A percentile compares a stretch with the other conserved stretches of the same genome.
These are phyloP conservation scores for Epinephelus moara DNA, from an alignment of 2,113 vertebrate species.

Conservation along the genomic window DNA sequence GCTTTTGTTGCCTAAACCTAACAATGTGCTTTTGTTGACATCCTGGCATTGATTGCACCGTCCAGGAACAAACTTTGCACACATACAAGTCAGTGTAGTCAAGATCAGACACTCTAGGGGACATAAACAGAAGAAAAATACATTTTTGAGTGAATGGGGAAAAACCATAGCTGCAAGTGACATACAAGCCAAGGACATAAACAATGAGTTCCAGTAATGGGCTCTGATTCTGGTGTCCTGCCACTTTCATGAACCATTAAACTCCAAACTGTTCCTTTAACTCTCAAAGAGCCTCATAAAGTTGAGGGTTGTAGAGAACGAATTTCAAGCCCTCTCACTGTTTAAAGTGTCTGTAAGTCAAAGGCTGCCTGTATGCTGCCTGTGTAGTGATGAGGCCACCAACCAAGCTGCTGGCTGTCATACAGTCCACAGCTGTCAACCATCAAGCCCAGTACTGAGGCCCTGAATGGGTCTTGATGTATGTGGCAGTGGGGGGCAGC, in stretches of 20 bases:
- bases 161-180: background rate
- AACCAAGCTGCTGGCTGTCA: conserved; percentile 64
- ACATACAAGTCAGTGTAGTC: too few relatives aligned
- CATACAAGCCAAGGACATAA: background rate
- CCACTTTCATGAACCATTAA: background rate
- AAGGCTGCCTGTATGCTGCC: conserved; percentile 39
- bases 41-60: too few relatives aligned
- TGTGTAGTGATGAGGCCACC: conserved; percentile 61
- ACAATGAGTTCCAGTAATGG: background rate
- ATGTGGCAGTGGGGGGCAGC: conserved; percentile 12
- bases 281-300: conserved; percentile 39
- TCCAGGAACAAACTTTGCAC: too few relatives aligned
- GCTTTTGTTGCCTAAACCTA: too few relatives aligned
- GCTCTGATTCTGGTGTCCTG: background rate
- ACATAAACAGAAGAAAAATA: too few relatives aligned
- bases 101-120: too few relatives aligned
- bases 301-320: conserved; percentile 21
- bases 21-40: too few relatives aligned
- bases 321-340: conserved; percentile 34
- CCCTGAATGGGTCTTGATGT: conserved; percentile 14
- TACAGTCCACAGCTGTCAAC: conserved; percentile 71
- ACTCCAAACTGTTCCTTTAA: conserved; percentile 21
- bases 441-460: conserved; percentile 50
- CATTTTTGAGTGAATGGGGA: too few relatives aligned
- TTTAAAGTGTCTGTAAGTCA: conserved; percentile 44